Evolutionary conservation across 2,797 vertebrate species (phyloP), one percentile per base, ranked within the genome.

Genomic region (Pseudopleuronectes americanus): DNA sequence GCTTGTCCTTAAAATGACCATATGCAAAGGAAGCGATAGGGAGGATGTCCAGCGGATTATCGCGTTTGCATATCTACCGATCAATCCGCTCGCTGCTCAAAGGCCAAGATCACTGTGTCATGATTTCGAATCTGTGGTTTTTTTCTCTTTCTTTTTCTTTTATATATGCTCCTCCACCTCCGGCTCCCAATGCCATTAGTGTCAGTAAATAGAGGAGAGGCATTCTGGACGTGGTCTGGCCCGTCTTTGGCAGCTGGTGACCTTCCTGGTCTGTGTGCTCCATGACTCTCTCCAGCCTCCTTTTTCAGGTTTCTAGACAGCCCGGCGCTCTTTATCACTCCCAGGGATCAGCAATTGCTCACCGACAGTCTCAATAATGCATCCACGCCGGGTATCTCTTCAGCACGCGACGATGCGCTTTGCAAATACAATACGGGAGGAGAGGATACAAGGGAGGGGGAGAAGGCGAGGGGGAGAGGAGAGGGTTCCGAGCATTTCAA

Each of bases 291-390:
- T 67, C 80, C 81, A 81, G 76, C 74, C 74, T 84, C 83, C 74
- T 90, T 92, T 68, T 91, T 90, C 87, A 87, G 85, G 69, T 86
- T 85, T 83, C 82, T 26, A 92, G 89, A 92, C 86, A 88, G 88
- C 84, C 83, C 28, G 28, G 71, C 84, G 86, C 81, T 90, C 87
- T 86, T 93, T 94, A 94, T 94, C 93, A 79, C 87, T 89, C 86
- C 85, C 83, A 64, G 57, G 82, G 86, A 95, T 95, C 93, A 94
- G 93, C 91, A 92, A 93, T 94, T 91, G 90, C 92, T 94, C 92
- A 93, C 88, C 76, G 90, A 93, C 92, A 92, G 90, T 92, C 91
- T 91, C 90, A 87, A 91, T 93, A 93, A 93, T 93, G 92, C 90
- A 92, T 86, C 88, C 86, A 79, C 69, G 82, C 90, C 81, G 84